Base-by-base conservation (phyloP, 2,888 invertebrate species). In the Elmis aenea region DNA sequence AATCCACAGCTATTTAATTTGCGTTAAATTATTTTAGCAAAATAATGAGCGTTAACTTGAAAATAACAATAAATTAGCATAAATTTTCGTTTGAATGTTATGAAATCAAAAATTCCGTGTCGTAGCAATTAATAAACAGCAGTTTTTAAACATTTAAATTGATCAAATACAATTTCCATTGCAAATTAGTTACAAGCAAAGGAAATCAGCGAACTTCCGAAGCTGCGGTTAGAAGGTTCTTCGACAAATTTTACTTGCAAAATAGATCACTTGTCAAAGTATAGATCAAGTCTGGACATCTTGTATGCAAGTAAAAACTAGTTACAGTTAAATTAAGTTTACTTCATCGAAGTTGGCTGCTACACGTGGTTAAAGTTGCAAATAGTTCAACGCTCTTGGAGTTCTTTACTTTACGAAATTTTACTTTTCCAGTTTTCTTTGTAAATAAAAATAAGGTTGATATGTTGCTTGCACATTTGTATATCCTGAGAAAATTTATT, bases 271-370 rank as follows among this genome's bases (percentile, higher is more conserved):
- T 58, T 57, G 58, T 59, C 58, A 57, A 55, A 45, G 49, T 45
- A 42, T 45, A 46, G 45, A 46, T 48, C 41, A 46, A 43, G 35
- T 45, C 44, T 48, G 53, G 53, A 56, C 57, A 54, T 56, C 55
- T 58, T 55, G 55, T 55, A 54, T 52, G 55, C 57, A 51, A 47
- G 33, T 50, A 47, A 52, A 54, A 58, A 52, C 56, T 51, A 59
- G 57, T 59, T 59, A 57, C 57, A 53, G 56, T 58, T 57, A 58
- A 60, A 59, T 60, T 55, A 57, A 59, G 57, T 61, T 61, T 61
- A 47, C 50, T 42, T 39, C 51, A 5, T 8, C 8, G 18, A 18
- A 18, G 5, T 18, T 18, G n/a, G n/a, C n/a, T n/a, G n/a, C n/a
- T n/a, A n/a, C n/a, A n/a, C n/a, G n/a, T n/a, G n/a, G n/a, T n/a